Conservation (phyloP, 2,888 invertebrate species). For the Prosopocoilus inquinatus region DNA sequence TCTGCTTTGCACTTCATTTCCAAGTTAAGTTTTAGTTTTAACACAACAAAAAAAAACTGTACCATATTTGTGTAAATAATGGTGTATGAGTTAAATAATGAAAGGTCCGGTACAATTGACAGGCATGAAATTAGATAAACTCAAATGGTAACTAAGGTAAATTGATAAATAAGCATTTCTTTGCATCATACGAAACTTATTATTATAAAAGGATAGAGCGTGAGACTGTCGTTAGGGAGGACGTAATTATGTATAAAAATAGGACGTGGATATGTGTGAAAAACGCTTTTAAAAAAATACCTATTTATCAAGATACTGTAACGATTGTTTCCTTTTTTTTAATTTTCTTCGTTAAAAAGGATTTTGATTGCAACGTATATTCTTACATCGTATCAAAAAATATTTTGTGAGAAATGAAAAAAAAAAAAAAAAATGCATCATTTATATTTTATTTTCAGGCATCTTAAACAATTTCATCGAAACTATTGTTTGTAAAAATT, state of each 20-base stretch:
- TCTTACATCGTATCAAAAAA: slow-evolving; percentile 14
- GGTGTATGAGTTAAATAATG: slow-evolving; percentile 16
- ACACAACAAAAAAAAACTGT: too few species aligned
- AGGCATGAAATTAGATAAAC: background rate
- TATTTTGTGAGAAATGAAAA: slow-evolving; percentile 8
- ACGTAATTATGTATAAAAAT: background rate
- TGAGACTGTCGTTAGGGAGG: background rate
- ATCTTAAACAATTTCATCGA: too few species aligned
- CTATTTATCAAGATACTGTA: slow-evolving; percentile 34
- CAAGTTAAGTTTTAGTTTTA: too few species aligned
- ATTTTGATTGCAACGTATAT: slow-evolving; percentile 8
- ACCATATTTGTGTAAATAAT: slow-evolving; percentile 14
- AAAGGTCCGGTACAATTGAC: background rate
- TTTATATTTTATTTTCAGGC: too few species aligned
- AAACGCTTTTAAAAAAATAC: slow-evolving; percentile 23
- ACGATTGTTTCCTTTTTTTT: slow-evolving; percentile 17
- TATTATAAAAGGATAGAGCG: too few species aligned
- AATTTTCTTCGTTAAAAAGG: slow-evolving; percentile 3
- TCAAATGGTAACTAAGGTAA: slow-evolving; percentile 38
- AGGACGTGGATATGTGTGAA: background rate
- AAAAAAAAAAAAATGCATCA: slow-evolving; percentile 1
- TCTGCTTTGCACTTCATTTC: too few species aligned
- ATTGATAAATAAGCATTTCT: slow-evolving; percentile 40
- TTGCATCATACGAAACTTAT: background rate
- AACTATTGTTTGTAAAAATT: too few species aligned